Evolutionary conservation across 2,797 vertebrate species (phyloP), one percentile per base, ranked within the genome.

Genomic region (Macroramphosus scolopax): DNA sequence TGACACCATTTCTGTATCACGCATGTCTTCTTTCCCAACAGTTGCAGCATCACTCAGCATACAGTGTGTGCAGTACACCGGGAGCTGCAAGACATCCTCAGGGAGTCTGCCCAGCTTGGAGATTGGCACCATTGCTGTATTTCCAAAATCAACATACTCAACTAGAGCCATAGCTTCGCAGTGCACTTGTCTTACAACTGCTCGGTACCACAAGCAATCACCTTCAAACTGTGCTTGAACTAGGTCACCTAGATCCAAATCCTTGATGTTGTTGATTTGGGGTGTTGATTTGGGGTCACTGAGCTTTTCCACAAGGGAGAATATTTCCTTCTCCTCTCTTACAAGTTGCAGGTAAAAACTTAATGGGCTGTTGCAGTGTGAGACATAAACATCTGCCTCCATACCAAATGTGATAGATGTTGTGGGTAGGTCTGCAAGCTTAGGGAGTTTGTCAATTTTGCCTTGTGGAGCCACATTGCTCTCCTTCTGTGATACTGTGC

Each of bases 71-170:
- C 92, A 89, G 63, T 94, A 83, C 8, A 68, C 61, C 9, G 94
- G 92, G 39, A 88, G 15, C 1, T 66, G 60, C 4, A 79, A 43
- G 12, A 87, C 78, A 2, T 71, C 28, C 24, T 75, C 20, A 2
- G 88, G 71, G 12, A 97, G 91, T 32, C 63, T 72, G 16, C 73
- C 51, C 0, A 88, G 77, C 63, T 92, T 88, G 48, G 81, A 83
- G 40, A 80, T 4, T 5, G 80, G 76, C 29, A 92, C 63, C 8
- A 78, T 16, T 14, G 90, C 90, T 8, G 85, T 83, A 43, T 98
- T 97, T 50, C 96, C 96, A 72, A 94, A 99, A 81, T 98, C 96
- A 65, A 98, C 82, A 75, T 94, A 98, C 48, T 93, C 90, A 1
- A 98, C 72, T 6, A 80, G 71, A 16, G 89, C 72, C 0, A 28